These are phyloP conservation scores for Stegodyphus mimosarum DNA, from an alignment of 1,140 invertebrate species.

Conservation along the genomic window DNA sequence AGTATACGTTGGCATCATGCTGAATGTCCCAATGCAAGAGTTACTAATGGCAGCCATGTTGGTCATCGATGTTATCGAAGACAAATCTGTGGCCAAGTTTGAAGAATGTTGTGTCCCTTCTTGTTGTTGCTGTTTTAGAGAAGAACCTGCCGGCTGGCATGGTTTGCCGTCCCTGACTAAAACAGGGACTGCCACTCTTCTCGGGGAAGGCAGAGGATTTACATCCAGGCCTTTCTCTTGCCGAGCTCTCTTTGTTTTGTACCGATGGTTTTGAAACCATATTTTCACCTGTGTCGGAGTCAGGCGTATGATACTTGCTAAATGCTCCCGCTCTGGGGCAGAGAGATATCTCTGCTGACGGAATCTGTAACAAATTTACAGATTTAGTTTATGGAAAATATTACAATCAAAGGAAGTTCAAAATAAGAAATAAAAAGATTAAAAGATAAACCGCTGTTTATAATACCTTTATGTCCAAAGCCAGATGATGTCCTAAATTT, in stretches of 20 bases:
- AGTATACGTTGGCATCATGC: conserved; percentile 38
- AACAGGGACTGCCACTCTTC: conserved; percentile 91
- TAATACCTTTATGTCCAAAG: too few relatives aligned
- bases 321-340: conserved; percentile 76
- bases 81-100: conserved; percentile 19
- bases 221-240: conserved; percentile 80
- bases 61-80: conserved; percentile 52
- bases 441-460: too few relatives aligned
- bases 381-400: too few relatives aligned
- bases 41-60: conserved; percentile 56
- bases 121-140: conserved; percentile 17
- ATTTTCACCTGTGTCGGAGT: conserved; percentile 92
- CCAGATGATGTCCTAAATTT: too few relatives aligned
- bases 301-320: conserved; percentile 72
- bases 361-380: conserved; percentile 74
- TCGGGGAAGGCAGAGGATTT: conserved; percentile 76
- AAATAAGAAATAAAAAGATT: too few relatives aligned
- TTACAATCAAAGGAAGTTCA: too few relatives aligned
- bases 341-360: conserved; percentile 80
- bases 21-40: conserved; percentile 45
- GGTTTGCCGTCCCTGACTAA: conserved; percentile 93
- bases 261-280: conserved; percentile 80
- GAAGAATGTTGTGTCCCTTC: not conserved
- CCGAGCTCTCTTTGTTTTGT: conserved; percentile 91
- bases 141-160: conserved; percentile 71